These are phyloP conservation scores for Junonia oenone DNA, from an alignment of 2,888 invertebrate genomes.

Conservation along the genomic window DNA sequence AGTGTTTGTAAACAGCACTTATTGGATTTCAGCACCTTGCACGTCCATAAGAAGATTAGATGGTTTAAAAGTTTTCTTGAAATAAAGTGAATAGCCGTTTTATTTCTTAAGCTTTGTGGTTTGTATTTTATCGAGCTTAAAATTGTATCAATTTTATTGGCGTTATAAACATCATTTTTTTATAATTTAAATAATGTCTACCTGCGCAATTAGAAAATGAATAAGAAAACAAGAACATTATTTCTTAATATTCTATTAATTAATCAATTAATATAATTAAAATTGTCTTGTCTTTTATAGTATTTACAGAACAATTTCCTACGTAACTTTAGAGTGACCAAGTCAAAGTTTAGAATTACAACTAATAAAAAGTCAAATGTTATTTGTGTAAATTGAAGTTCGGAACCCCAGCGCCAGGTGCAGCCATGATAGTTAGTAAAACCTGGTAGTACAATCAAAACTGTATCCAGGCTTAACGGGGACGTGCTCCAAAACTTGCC, in stretches of 20 bases:
- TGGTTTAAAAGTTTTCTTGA: background rate
- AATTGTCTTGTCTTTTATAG: too few relatives aligned
- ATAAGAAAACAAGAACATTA: too few relatives aligned
- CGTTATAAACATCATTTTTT: too few relatives aligned
- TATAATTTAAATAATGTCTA: too few relatives aligned
- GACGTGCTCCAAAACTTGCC: constrained; percentile 13
- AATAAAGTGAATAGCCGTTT: background rate
- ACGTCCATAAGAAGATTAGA: constrained; percentile 4
- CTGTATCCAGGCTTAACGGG: constrained; percentile 11
- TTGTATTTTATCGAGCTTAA: background rate
- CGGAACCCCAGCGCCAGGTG: constrained; percentile 1
- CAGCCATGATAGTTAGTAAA: constrained; percentile 5
- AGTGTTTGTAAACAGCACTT: constrained; percentile 23
- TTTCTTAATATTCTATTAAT: too few relatives aligned
- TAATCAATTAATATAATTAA: too few relatives aligned
- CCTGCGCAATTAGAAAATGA: too few relatives aligned
- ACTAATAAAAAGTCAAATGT: background rate
- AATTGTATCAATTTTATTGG: too few relatives aligned
- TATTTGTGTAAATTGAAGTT: background rate
- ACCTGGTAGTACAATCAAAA: constrained; percentile 12
- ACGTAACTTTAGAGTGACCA: too few relatives aligned
- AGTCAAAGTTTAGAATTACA: too few relatives aligned
- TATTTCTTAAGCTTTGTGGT: background rate
- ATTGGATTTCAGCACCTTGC: constrained; percentile 22
- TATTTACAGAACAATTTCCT: too few relatives aligned